These are phyloP conservation scores for Ianthella basta DNA, from an alignment of 37 sponge, comb jelly and placozoan genomes.

Conservation along the genomic window DNA sequence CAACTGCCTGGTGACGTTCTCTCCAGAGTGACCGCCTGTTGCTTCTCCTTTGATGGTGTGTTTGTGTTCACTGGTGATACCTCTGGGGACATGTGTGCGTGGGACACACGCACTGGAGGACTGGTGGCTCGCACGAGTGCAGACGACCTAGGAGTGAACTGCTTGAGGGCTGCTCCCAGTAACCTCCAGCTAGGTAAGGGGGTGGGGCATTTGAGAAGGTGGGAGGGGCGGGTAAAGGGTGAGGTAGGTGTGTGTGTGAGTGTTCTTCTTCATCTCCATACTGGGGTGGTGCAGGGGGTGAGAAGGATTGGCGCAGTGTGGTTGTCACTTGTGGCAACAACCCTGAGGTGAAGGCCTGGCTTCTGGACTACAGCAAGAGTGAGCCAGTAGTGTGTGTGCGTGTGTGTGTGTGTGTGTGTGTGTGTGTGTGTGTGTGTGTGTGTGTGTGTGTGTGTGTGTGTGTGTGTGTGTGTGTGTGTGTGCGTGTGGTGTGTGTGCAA, in stretches of 20 bases:
- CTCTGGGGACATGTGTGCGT: slow-evolving; percentile 60
- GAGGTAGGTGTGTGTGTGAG: no score
- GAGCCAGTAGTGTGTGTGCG: not conserved
- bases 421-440: no score
- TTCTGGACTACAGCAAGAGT: slow-evolving; percentile 10
- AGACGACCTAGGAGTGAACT: slow-evolving; percentile 72
- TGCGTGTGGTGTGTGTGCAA: no score
- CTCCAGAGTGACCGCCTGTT: slow-evolving; percentile 51
- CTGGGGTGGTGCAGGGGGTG: no score
- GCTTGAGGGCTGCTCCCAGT: slow-evolving; percentile 34
- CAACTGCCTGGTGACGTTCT: not conserved
- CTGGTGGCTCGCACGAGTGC: not conserved
- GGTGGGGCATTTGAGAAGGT: no score
- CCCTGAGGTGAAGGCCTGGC: slow-evolving; percentile 17
- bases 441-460: no score
- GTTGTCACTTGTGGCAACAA: slow-evolving; percentile 28
- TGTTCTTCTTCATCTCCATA: no score
- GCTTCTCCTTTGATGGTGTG: slow-evolving; percentile 65
- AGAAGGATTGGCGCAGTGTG: not conserved
- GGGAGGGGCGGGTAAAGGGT: no score
- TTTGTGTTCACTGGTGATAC: slow-evolving; percentile 54
- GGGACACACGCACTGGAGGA: slow-evolving; percentile 37
- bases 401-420: no score
- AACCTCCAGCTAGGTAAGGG: not conserved
- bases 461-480: no score